Evolutionary conservation across 2,888 invertebrate species (phyloP), one percentile per base, ranked within the genome.

Genomic region (Metopia argyrocephala): DNA sequence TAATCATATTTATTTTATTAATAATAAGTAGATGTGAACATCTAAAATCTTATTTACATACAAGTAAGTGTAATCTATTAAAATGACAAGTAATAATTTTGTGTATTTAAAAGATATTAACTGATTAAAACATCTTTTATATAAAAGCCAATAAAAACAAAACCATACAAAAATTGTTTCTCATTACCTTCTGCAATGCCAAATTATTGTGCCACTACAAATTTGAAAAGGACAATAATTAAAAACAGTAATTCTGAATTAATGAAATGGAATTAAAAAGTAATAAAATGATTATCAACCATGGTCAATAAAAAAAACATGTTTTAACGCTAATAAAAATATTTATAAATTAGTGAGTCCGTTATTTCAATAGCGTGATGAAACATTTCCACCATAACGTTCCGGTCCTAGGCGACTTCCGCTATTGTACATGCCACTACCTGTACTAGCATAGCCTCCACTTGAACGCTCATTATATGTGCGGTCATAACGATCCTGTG

Each of bases 381-480:
- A 87, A n/a, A 90, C 87, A 65, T 86, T 87, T 1, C 87, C 88
- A 2, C 87, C 86, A 76, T 91, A 91, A 6, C 91, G 88, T 82
- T 90, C 90, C 79, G 89, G 88, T 5, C 85, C 82, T 5, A 89
- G 88, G 0, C 90, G 86, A 62, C 87, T 85, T 52, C 86, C 85
- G 57, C 76, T 78, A 0, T 86, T 87, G 52, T 88, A 88, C 82
- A 89, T 86, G 59, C 82, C 65, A 59, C 85, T 85, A 15, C 88
- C 85, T 28, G 87, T 84, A 52, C 85, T 85, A 31, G 85, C 84
- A 52, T 87, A 86, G 28, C 86, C 87, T 68, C 89, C 87, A 45
- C 89, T 88, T 2, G 89, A 88, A 20, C 91, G 89, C 81, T 91
- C 91, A 83, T 90, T 91, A 71, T 90, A 91, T 9, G 89, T 89